These are phyloP conservation scores for Gymnothorax javanicus DNA, from an alignment of 2,797 vertebrate genomes.

Conservation along the genomic window DNA sequence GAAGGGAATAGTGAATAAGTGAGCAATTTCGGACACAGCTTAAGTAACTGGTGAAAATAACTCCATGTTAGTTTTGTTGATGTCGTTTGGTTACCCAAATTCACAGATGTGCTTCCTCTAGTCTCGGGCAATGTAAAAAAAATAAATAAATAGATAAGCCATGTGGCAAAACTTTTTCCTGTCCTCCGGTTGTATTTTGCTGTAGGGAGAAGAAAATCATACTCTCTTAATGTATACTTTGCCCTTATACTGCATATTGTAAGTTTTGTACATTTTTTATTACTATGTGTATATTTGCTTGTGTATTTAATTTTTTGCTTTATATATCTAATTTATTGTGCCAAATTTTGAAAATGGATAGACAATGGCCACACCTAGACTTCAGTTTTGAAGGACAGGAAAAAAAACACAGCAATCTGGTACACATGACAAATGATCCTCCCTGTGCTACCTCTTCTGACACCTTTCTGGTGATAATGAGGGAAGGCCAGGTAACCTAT, in stretches of 20 bases:
- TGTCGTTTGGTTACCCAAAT: not conserved
- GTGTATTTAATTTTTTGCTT: slow-evolving; percentile 46
- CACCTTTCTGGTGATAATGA: not conserved
- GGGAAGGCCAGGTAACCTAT: slow-evolving; percentile 1
- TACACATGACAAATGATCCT: not conserved
- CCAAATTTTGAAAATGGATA: slow-evolving; percentile 59
- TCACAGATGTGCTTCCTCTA: slow-evolving; percentile 43
- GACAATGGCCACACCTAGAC: slow-evolving; percentile 51
- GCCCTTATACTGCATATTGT: slow-evolving; percentile 51
- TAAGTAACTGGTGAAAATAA: not conserved
- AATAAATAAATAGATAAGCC: not conserved
- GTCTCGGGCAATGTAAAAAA: slow-evolving; percentile 15
- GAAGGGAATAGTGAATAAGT: no score
- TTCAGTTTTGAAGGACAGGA: slow-evolving; percentile 50
- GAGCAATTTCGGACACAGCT: no score
- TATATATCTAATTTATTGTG: slow-evolving; percentile 61
- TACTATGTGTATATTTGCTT: slow-evolving; percentile 55
- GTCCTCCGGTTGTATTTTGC: slow-evolving; percentile 54
- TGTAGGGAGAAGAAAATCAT: slow-evolving; percentile 48
- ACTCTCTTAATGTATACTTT: slow-evolving; percentile 53
- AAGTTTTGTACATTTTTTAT: slow-evolving; percentile 60
- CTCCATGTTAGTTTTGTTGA: not conserved
- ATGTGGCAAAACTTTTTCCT: slow-evolving; percentile 24
- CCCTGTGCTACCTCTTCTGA: slow-evolving; percentile 1
- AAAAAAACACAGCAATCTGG: slow-evolving; percentile 57